Evolutionary conservation across 2,797 vertebrate genomes (phyloP).

Genomic region (Onychomys torridus): DNA sequence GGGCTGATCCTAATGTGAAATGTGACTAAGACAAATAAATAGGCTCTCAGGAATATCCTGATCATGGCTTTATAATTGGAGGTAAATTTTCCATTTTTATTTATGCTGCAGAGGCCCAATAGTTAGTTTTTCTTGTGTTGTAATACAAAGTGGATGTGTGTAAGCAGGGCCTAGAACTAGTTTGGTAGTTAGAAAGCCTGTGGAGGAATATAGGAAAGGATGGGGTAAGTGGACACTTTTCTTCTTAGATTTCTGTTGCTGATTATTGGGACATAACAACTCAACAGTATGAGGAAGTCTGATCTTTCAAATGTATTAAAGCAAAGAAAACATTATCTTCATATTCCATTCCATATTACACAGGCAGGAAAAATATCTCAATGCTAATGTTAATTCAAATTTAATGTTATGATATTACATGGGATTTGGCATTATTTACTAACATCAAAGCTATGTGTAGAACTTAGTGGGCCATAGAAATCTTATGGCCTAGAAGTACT

Average conservation of each 20-base stretch:
- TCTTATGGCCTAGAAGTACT: background rate
- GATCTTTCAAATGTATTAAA: background rate
- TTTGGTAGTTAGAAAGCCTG: background rate
- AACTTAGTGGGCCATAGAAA: background rate
- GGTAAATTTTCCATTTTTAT: slow-evolving; percentile 11
- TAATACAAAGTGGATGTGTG: background rate
- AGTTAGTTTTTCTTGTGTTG: background rate
- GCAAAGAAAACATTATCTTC: background rate
- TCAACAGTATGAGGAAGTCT: background rate
- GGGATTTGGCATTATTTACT: background rate
- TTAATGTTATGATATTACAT: background rate
- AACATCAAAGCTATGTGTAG: background rate
- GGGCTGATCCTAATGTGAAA: background rate
- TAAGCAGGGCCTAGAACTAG: background rate
- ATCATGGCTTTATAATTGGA: background rate
- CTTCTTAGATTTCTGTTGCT: background rate
- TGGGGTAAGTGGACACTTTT: background rate
- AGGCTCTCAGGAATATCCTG: background rate
- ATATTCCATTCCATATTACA: background rate
- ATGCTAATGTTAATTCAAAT: background rate
- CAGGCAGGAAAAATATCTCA: too few species aligned
- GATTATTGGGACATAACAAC: background rate
- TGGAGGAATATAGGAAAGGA: background rate
- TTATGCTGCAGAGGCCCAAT: background rate
- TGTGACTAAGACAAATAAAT: background rate